Evolutionary conservation across 2,113 vertebrate species (phyloP), one percentile per base, ranked within the genome.

Genomic region (Chloropsis hardwickii): DNA sequence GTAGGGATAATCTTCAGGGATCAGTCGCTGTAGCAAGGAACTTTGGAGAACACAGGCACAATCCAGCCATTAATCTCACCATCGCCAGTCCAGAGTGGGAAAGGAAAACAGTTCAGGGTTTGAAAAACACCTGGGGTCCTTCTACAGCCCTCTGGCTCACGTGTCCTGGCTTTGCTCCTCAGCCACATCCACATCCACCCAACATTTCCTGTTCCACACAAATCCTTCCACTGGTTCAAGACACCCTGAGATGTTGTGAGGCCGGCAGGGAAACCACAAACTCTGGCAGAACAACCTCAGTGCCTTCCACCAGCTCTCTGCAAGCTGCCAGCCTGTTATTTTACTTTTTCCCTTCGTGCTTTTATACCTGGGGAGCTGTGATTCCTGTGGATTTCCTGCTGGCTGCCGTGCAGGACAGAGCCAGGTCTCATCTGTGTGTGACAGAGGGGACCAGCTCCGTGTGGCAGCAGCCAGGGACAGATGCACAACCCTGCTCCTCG

Each of bases 1-100:
- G 62, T 66, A 22, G 81, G 73, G 73, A 93, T 92, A 88, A 94
- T 93, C 92, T 96, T 93, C 88, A 86, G 82, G 83, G 90, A 92
- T 93, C 88, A 81, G 71, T 53, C 9, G 21, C 39, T 50, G 77
- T 4, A 33, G 23, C 25, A 65, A 62, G 89, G 47, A 95, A 87
- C 73, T 95, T 76, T 88, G 80, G 90, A 90, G 95, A 90, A 56
- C 64, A 37, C 4, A 73, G 67, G 47, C 20, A 56, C 1, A 6
- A 70, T 48, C 35, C 42, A 10, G 61, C 24, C 70, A 53, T 82
- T 94, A 70, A 90, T 82, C 31, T 61, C 21, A 11, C 31, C 39
- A 0, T 10, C 2, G 3, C 71, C 81, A 33, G 17, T 31, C 31
- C 42, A 5, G 37, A 39, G 44, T 4, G 60, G 54, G 2, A 53